Evolutionary conservation across 2,888 invertebrate species (phyloP).

Genomic region (Athalia cordata): DNA sequence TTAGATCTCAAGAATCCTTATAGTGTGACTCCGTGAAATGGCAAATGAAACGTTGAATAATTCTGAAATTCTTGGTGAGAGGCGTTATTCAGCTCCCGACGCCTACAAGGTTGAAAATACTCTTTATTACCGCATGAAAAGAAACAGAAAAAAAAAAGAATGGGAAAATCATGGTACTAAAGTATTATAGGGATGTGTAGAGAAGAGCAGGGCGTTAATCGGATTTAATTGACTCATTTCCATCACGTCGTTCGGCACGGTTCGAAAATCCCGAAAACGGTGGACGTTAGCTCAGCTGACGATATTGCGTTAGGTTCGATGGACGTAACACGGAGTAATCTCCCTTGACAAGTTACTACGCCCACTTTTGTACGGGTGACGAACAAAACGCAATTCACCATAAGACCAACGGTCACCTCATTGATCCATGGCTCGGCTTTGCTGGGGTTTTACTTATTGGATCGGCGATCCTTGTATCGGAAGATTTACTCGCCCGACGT

Average conservation of each 20-base stretch:
- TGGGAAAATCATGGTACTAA: too few species aligned
- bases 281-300: conserved; percentile 2
- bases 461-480: background rate
- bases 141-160: too few species aligned
- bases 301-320: background rate
- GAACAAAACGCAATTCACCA: conserved; percentile 9
- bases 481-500: background rate
- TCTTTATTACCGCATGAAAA: too few species aligned
- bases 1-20: background rate
- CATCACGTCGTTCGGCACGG: conserved; percentile 7
- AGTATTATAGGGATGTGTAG: too few species aligned
- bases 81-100: background rate
- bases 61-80: background rate
- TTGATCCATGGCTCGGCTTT: conserved; percentile 5
- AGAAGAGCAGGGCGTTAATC: background rate
- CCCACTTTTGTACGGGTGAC: background rate
- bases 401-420: background rate
- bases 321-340: background rate
- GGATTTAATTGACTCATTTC: conserved; percentile 39
- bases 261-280: conserved; percentile 1
- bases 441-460: background rate
- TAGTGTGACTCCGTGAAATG: background rate
- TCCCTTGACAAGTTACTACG: conserved; percentile 11
- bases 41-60: conserved; percentile 29
- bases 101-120: background rate